Evolutionary conservation across 1,140 invertebrate genomes (phyloP).

Genomic region (Aphis gossypii): DNA sequence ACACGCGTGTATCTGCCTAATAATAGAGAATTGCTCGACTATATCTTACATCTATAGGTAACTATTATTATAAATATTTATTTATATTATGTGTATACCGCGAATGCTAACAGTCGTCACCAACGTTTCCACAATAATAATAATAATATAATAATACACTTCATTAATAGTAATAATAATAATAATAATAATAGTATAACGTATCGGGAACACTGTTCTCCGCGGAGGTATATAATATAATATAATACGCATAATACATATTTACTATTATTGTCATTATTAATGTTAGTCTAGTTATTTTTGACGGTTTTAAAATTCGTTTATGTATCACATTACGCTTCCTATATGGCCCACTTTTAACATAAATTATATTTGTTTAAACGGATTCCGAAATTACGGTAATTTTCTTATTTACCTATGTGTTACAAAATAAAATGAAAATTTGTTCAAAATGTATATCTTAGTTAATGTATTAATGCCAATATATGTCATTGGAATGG

Average conservation of each 20-base stretch:
- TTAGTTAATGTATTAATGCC: neutral
- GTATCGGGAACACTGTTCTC: conserved; percentile 2
- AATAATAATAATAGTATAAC: neutral
- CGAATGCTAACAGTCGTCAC: neutral
- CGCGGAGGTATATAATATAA: neutral
- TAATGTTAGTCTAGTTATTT: conserved; percentile 8
- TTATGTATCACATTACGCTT: neutral
- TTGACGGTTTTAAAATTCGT: conserved; percentile 7
- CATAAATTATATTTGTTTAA: neutral
- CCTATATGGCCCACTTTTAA: neutral
- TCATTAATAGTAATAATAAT: neutral
- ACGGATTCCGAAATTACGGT: conserved; percentile 21
- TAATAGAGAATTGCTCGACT: conserved; percentile 1
- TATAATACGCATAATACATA: neutral
- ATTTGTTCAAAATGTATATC: neutral
- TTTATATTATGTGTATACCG: neutral
- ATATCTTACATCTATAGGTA: neutral
- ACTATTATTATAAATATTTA: conserved; percentile 9
- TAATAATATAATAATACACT: conserved; percentile 1
- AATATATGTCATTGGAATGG: neutral
- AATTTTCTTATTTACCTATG: neutral
- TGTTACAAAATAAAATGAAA: neutral
- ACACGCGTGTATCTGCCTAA: neutral
- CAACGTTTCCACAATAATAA: conserved; percentile 8
- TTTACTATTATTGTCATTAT: conserved; percentile 12